Evolutionary conservation across 2,113 vertebrate species (phyloP).

Genomic region (Carollia perspicillata): DNA sequence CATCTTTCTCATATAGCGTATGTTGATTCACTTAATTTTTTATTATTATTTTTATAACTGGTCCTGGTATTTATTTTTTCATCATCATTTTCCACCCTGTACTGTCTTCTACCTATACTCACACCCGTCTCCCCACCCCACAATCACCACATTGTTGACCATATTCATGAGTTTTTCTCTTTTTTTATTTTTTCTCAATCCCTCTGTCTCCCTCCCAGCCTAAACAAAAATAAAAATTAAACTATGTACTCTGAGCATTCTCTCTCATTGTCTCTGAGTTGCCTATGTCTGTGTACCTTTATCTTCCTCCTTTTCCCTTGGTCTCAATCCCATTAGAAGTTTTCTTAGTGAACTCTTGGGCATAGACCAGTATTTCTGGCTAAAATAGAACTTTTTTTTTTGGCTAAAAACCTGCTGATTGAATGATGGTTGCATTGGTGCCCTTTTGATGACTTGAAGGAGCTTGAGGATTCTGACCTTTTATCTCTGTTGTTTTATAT

Average conservation of each 20-base stretch:
- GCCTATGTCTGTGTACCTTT: not conserved
- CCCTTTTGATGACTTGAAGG: not conserved
- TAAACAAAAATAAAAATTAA: not conserved
- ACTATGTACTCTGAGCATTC: not conserved
- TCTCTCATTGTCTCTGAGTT: not conserved
- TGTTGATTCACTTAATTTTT: not conserved
- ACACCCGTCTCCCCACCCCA: no score
- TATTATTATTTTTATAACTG: no score
- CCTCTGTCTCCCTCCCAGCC: no score
- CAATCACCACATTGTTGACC: no score
- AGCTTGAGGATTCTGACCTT: not conserved
- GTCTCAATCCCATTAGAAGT: not conserved
- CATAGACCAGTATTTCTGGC: not conserved
- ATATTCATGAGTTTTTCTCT: no score
- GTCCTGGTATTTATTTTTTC: no score
- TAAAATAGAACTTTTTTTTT: not conserved
- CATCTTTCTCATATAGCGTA: not conserved
- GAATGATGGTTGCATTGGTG: not conserved
- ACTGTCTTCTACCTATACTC: no score
- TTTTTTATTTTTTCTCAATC: no score
- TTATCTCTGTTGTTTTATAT: not conserved
- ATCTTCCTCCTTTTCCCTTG: not conserved
- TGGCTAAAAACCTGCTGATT: not conserved
- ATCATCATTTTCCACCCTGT: no score
- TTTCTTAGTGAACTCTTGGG: not conserved